Conservation (phyloP, 2,888 invertebrate species). For the Stratiomys singularior region DNA sequence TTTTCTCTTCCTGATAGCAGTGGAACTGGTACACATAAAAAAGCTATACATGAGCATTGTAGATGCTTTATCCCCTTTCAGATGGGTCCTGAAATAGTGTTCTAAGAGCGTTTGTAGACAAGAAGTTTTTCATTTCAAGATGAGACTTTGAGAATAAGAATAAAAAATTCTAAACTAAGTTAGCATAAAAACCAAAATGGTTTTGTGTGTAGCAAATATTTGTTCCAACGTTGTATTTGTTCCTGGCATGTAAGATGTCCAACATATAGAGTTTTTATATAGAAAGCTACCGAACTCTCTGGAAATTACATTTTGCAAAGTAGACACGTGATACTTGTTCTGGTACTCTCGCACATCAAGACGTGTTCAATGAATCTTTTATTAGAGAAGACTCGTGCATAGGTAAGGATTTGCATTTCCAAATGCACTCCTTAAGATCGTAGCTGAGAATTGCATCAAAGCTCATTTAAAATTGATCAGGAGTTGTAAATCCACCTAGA, state of each 20-base stretch:
- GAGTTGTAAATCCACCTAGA: neutral
- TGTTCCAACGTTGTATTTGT: neutral
- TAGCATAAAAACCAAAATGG: neutral
- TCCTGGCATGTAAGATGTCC: neutral
- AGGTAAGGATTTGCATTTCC: neutral
- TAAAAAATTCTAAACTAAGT: neutral
- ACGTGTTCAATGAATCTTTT: constrained; percentile 32
- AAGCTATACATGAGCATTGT: too few species aligned
- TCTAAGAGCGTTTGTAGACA: too few species aligned
- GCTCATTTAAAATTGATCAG: neutral
- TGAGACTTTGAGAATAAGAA: neutral
- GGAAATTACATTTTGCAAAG: neutral
- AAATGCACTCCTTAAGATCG: neutral
- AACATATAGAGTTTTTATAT: neutral
- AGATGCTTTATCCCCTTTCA: too few species aligned
- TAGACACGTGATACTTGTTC: neutral
- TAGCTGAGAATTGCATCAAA: neutral
- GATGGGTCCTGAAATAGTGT: too few species aligned
- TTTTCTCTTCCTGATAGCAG: too few species aligned
- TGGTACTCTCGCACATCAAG: neutral
- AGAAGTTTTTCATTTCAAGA: neutral
- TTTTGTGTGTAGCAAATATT: too few species aligned
- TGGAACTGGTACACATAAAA: too few species aligned
- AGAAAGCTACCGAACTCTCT: neutral
- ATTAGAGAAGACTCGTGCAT: neutral